Base-by-base conservation (phyloP, 92 coral and sea anemone species). In the Epizoanthus rinbou region DNA sequence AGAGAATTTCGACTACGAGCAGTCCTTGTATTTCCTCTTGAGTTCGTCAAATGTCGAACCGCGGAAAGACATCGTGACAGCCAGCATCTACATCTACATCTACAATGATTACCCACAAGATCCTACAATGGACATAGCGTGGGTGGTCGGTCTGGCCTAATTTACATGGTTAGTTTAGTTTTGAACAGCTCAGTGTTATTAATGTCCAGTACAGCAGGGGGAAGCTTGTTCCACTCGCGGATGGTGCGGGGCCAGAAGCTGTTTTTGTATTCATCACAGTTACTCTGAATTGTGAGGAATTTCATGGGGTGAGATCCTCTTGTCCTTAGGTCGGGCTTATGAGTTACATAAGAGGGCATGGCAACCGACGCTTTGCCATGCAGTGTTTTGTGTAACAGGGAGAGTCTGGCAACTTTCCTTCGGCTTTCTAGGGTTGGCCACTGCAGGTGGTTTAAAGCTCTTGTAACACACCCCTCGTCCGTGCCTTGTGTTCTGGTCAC, bases 401-500 rank as follows among this genome's bases (percentile, higher is more conserved):
- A 56, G 43, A 86, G 72, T 58, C 81, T 69, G 78, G 15, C 45
- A 18, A 59, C 69, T 86, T 80, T 80, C 75, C 86, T 80, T 86
- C 83, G 21, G 39, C 69, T 70, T 43, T 75, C 84, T 65, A 85
- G 21, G 76, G 65, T 69, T 59, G 43, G 75, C 75, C 75, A 69
- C n/a, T 69, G 15, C 1, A 76, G 71, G 31, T 72, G 73, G 18
- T 83, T 73, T 18, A 83, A 72, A 68, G 73, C 82, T 10, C 68
- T 62, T 60, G 87, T 84, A 19, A 73, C 81, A 75, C 82, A 60
- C 0, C 87, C 87, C 15, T 37, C 57, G 18, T 72, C 87, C 37
- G 57, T 50, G 28, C 57, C 23, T 52, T 79, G 35, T 57, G 83
- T 76, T 85, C 84, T 25, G 28, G 88, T 86, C 47, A 54, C 89